A percentile compares a stretch with the other conserved stretches of the same genome.
Conservation (phyloP, 2,888 invertebrate species). For the Tridacna crocea region DNA sequence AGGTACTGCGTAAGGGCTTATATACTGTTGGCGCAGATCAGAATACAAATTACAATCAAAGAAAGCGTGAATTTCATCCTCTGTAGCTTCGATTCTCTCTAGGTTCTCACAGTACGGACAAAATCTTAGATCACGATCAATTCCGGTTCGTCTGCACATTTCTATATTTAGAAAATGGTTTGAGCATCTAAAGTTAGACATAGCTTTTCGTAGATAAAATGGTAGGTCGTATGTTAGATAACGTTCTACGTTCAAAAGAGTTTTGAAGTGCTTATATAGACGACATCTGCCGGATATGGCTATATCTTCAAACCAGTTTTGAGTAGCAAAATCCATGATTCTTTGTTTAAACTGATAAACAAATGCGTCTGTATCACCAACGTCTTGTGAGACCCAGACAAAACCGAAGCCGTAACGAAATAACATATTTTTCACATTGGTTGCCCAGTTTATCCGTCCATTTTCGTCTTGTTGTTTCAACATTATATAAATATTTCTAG, state of each 20-base stretch:
- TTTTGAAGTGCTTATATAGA: slow-evolving; percentile 29
- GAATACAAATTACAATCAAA: slow-evolving; percentile 10
- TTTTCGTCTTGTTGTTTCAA: slow-evolving; percentile 20
- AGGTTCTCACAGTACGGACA: slow-evolving; percentile 17
- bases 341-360: slow-evolving; percentile 27
- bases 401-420: slow-evolving; percentile 33
- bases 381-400: slow-evolving; percentile 30
- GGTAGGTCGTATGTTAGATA: slow-evolving; percentile 28
- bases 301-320: slow-evolving; percentile 23
- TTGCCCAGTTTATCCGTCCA: slow-evolving; percentile 33
- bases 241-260: slow-evolving; percentile 28
- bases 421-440: slow-evolving; percentile 23
- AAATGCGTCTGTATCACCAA: slow-evolving; percentile 27
- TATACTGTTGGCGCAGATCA: background rate
- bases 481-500: slow-evolving; percentile 27
- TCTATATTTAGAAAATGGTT: slow-evolving; percentile 32
- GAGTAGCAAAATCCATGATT: slow-evolving; percentile 13
- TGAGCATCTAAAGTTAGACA: slow-evolving; percentile 29
- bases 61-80: slow-evolving; percentile 28
- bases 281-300: slow-evolving; percentile 21
- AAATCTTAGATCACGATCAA: slow-evolving; percentile 5
- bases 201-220: slow-evolving; percentile 19
- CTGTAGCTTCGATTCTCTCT: background rate
- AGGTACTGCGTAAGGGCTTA: background rate
- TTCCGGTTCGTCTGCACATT: slow-evolving; percentile 21